Evolutionary conservation across 2,888 invertebrate species (phyloP), one percentile per base, ranked within the genome.

Genomic region (Archaeoteleia sp.): DNA sequence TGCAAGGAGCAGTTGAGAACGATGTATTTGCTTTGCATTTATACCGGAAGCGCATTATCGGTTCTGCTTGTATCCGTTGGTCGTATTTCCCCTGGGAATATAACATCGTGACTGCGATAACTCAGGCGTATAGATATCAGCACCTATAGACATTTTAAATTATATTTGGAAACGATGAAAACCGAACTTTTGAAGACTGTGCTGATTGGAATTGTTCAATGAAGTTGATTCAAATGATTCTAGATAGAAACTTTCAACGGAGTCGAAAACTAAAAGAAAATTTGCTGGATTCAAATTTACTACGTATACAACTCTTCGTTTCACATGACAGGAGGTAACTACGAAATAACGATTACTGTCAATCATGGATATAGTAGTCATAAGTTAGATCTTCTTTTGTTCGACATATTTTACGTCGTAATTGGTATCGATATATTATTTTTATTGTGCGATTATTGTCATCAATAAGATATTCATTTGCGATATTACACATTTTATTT

Each of bases 11-110:
- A 67, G 30, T 55, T n/a, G n/a, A 53, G 34, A 71, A 62, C 67
- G 67, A 65, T 71, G 63, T 65, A 67, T 67, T 54, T 69, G 62
- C 66, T 60, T 62, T 34, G 63, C 72, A 73, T 74, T 77, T 73
- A 71, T 71, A 77, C 74, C 72, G 73, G 71, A 71, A 68, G 65
- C 63, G 63, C 72, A 78, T 78, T 80, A 81, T 79, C 77, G 74
- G 75, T 70, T 72, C 70, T 60, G 72, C 67, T 67, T 61, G 70
- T 57, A 72, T 73, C 67, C 68, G 53, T 32, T 55, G 53, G 57
- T 34, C 71, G 74, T 78, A 79, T 78, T 80, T 78, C 79, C 76
- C 76, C 40, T 6, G 74, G 71, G 78, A 42, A 70, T 61, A 71
- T 70, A 61, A 73, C 73, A 71, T 73, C 74, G 73, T 57, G 71